A percentile compares a stretch with the other conserved stretches of the same genome.
phyloP scores from a whole-genome alignment of 1,140 invertebrate species.

The Pogonomyrmex californicus region DNA sequence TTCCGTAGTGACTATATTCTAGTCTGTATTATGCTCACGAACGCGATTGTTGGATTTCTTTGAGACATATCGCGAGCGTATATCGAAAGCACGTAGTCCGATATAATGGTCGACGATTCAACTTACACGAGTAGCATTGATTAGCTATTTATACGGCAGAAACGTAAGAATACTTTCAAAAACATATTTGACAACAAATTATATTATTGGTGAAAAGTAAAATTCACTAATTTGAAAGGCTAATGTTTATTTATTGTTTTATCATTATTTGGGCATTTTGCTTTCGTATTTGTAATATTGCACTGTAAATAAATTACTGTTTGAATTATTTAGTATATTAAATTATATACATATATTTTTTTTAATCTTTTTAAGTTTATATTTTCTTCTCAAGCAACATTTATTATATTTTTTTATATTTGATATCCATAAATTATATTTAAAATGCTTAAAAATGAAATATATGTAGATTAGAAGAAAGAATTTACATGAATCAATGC shows the following conservation, averaged over 20 bases:
- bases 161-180: not conserved
- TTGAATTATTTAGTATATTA: not conserved
- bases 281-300: not conserved
- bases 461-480: too few species aligned
- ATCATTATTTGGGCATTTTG: not conserved
- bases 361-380: not conserved
- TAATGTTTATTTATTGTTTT: not conserved
- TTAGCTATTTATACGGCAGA: not conserved
- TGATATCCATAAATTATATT: not conserved
- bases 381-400: not conserved
- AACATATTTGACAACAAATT: not conserved
- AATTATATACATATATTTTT: not conserved
- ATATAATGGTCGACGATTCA: not conserved
- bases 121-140: constrained; percentile 1
- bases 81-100: constrained; percentile 32
- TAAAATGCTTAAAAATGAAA: not conserved
- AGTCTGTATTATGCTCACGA: constrained; percentile 39
- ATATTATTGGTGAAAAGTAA: not conserved
- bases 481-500: not conserved
- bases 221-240: not conserved
- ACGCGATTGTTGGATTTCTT: constrained; percentile 53
- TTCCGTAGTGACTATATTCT: constrained; percentile 22
- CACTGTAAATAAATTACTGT: not conserved
- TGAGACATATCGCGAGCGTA: constrained; percentile 6
- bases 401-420: not conserved